Conservation (phyloP, 2,888 invertebrate genomes). For the Dryobotodes eremita region DNA sequence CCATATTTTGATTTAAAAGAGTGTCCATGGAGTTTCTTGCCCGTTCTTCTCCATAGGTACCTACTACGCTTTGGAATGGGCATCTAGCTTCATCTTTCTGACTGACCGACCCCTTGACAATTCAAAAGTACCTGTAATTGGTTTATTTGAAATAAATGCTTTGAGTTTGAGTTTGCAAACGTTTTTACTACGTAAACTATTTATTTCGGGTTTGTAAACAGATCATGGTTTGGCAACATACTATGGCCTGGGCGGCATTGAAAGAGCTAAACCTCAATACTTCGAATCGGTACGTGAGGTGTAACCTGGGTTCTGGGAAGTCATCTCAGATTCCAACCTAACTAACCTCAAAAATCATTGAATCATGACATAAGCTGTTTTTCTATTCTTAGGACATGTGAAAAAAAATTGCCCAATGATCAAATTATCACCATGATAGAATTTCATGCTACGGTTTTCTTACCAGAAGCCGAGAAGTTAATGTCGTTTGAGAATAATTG, state of each 20-base stretch:
- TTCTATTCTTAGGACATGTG: background rate
- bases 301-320: background rate
- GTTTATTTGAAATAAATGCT: no score
- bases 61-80: no score
- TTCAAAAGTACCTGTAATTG: no score
- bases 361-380: background rate
- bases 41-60: no score
- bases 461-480: background rate
- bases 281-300: background rate
- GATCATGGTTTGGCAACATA: background rate
- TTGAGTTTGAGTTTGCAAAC: background rate
- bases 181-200: background rate
- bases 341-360: background rate
- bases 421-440: background rate
- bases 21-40: no score
- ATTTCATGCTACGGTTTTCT: background rate
- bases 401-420: background rate
- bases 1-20: no score
- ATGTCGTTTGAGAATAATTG: constrained; percentile 38
- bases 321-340: background rate
- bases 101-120: no score
- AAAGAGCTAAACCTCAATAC: background rate
- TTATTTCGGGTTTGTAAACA: background rate
- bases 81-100: no score
- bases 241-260: background rate